Percentiles rank a stretch among this genome's conserved stretches.
phyloP scores from a whole-genome alignment of 2,888 invertebrate genomes.

The Cataglyphis cursor region DNA sequence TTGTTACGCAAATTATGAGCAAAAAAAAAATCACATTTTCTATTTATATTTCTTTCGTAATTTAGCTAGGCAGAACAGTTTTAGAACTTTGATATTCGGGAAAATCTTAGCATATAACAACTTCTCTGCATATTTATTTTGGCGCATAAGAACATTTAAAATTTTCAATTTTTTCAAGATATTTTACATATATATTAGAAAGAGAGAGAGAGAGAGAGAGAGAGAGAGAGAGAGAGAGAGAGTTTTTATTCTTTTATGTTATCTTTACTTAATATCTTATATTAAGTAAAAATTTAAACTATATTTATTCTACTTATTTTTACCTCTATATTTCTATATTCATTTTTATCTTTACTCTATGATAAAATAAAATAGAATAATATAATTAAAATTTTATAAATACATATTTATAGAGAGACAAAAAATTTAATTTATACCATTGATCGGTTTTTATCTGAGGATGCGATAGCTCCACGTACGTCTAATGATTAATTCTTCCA shows the following conservation, averaged over 20 bases:
- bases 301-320: not conserved
- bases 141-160: not conserved
- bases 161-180: not conserved
- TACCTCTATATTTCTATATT: not conserved
- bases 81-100: not conserved
- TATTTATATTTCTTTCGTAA: not conserved
- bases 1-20: too few relatives aligned
- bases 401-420: not conserved
- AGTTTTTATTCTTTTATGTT: not conserved
- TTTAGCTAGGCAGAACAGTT: not conserved
- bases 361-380: not conserved
- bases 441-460: not conserved
- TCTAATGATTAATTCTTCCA: not conserved
- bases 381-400: not conserved
- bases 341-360: not conserved
- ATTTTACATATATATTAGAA: not conserved
- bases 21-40: not conserved
- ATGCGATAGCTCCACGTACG: not conserved
- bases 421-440: not conserved
- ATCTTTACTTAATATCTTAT: not conserved
- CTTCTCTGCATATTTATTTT: slow-evolving; percentile 13
- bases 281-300: not conserved
- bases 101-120: not conserved
- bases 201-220: too few relatives aligned
- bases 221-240: too few relatives aligned